Evolutionary conservation across 2,113 vertebrate genomes (phyloP).

Genomic region (Xenopus laevis): DNA sequence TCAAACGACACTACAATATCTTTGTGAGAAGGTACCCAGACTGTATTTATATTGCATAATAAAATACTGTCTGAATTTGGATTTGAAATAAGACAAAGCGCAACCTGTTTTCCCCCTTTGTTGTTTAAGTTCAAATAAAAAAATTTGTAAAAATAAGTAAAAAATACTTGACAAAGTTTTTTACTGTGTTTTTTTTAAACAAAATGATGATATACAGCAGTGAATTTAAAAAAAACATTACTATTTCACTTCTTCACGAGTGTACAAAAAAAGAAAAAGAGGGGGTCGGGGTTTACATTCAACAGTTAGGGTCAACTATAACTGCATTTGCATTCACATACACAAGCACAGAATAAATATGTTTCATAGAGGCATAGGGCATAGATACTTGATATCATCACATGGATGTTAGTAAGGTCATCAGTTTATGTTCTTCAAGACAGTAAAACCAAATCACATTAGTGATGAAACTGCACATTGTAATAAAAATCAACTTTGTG

Average conservation of each 20-base stretch:
- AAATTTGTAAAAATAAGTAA: no score
- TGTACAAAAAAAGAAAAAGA: constrained; percentile 72
- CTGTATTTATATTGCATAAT: no score
- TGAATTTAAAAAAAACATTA: constrained; percentile 64
- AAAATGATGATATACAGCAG: constrained; percentile 69
- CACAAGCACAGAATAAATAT: constrained; percentile 79
- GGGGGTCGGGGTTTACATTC: constrained; percentile 66
- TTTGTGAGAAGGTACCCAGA: no score
- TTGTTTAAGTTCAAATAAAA: not conserved
- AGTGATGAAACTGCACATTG: constrained; percentile 65
- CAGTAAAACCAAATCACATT: constrained; percentile 38
- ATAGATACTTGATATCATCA: constrained; percentile 73
- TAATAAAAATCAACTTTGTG: constrained; percentile 56
- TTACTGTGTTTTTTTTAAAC: constrained; percentile 77
- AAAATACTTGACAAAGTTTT: constrained; percentile 67
- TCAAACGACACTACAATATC: no score
- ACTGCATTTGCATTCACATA: constrained; percentile 78
- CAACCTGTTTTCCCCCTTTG: no score
- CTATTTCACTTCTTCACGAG: constrained; percentile 75
- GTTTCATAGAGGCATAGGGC: constrained; percentile 77
- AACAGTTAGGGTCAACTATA: constrained; percentile 76
- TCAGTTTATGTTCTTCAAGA: constrained; percentile 48
- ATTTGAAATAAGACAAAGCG: no score
- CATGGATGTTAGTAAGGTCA: constrained; percentile 66
- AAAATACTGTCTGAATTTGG: no score